Percentiles rank a stretch among this genome's conserved stretches.
phyloP scores from a whole-genome alignment of 2,888 invertebrate genomes.

The Drosophila longiperda region DNA sequence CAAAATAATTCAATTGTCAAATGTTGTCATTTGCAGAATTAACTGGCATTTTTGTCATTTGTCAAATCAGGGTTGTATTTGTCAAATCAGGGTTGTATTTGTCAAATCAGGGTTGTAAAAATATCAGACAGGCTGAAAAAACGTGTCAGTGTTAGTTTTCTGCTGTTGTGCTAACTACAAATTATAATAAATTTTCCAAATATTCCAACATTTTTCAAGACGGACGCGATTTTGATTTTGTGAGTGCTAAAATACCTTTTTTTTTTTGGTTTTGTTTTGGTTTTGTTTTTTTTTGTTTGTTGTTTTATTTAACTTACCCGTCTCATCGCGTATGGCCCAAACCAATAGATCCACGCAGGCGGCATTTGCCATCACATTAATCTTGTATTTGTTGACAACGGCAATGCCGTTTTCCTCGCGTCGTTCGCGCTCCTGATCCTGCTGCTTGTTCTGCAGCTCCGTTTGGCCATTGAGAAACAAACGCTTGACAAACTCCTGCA shows the following conservation, averaged over 20 bases:
- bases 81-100: too few species aligned
- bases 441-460: slow-evolving; percentile 94
- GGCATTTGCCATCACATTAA: slow-evolving; percentile 98
- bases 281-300: neutral
- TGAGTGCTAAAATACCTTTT: neutral
- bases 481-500: slow-evolving; percentile 95
- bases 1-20: too few species aligned
- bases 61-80: too few species aligned
- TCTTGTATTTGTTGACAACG: slow-evolving; percentile 95
- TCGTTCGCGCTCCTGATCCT: slow-evolving; percentile 94
- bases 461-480: slow-evolving; percentile 97
- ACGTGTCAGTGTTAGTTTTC: too few species aligned
- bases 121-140: too few species aligned
- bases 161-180: neutral
- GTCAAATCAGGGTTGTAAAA: too few species aligned
- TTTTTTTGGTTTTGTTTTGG: neutral
- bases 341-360: slow-evolving; percentile 98
- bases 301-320: slow-evolving; percentile 87
- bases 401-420: slow-evolving; percentile 89
- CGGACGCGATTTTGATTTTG: neutral
- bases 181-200: neutral
- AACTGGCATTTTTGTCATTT: too few species aligned
- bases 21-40: too few species aligned
- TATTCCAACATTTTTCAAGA: neutral
- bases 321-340: slow-evolving; percentile 99